phyloP scores from a whole-genome alignment of 2,888 invertebrate species.

The Baccha elongata region DNA sequence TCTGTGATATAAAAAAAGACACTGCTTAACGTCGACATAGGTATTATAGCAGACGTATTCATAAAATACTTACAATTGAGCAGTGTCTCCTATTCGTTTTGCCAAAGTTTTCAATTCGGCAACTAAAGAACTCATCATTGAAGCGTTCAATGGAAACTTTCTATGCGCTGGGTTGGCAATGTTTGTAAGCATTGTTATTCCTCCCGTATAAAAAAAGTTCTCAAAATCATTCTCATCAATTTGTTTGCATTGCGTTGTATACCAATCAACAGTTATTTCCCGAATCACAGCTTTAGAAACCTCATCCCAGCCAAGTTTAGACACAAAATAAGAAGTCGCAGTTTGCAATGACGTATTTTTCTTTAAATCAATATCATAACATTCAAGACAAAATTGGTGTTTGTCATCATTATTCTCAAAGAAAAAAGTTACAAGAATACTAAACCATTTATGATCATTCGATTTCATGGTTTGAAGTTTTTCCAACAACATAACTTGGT shows the following conservation, averaged over 20 bases:
- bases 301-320: conserved; percentile 47
- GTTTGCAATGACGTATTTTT: not conserved
- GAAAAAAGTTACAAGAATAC: conserved; percentile 29
- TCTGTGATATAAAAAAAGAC: not conserved
- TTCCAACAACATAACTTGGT: conserved; percentile 8
- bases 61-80: conserved; percentile 28
- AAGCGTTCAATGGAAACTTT: not conserved
- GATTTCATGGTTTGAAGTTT: conserved; percentile 7
- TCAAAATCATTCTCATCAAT: conserved; percentile 4
- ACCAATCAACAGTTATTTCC: conserved; percentile 47
- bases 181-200: conserved; percentile 4
- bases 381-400: conserved; percentile 23
- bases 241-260: not conserved
- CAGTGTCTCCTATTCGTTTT: conserved; percentile 21
- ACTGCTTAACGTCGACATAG: too few species aligned
- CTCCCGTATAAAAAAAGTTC: conserved; percentile 23
- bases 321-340: conserved; percentile 9
- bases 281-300: conserved; percentile 28
- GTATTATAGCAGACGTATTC: not conserved
- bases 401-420: not conserved
- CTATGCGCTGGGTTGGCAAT: not conserved
- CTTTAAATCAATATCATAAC: conserved; percentile 31
- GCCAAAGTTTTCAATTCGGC: conserved; percentile 7
- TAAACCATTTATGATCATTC: conserved; percentile 50
- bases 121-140: conserved; percentile 18